These are phyloP conservation scores for Tolmerus cingulatus DNA, from an alignment of 2,888 invertebrate genomes.

Conservation along the genomic window DNA sequence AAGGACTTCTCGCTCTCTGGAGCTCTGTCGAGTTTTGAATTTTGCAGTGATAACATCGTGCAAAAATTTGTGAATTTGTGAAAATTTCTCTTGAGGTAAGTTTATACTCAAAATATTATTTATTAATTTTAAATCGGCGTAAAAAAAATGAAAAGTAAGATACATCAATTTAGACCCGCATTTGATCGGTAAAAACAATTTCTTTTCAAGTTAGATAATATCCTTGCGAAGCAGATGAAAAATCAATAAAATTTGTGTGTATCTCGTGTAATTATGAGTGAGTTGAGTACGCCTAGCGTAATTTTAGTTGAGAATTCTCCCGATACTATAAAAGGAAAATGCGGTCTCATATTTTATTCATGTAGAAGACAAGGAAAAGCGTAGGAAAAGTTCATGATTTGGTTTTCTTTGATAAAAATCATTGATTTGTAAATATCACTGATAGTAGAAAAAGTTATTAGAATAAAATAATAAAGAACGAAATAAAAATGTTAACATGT, in stretches of 20 bases:
- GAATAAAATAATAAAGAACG: too few relatives aligned
- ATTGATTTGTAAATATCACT: not conserved
- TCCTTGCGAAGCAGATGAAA: not conserved
- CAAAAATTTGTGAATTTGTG: not conserved
- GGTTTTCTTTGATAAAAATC: too few relatives aligned
- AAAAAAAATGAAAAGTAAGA: not conserved
- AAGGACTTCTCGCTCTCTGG: not conserved
- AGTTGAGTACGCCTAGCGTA: constrained; percentile 3
- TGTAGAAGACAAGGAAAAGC: not conserved
- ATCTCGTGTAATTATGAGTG: not conserved
- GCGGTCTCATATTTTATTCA: not conserved
- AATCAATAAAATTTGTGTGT: constrained; percentile 21
- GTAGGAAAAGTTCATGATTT: not conserved
- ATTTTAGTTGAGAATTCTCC: not conserved
- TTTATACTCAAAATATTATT: not conserved
- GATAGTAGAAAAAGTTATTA: too few relatives aligned
- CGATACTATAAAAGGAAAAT: not conserved
- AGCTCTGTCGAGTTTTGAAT: constrained; percentile 15
- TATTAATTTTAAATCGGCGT: not conserved
- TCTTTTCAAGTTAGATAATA: not conserved
- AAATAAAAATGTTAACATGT: too few relatives aligned
- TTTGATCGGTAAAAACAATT: not conserved
- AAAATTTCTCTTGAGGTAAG: constrained; percentile 10
- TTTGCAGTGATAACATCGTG: constrained; percentile 16
- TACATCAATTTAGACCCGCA: not conserved